Evolutionary conservation across 2,113 vertebrate genomes (phyloP).

Genomic region (Sterrhoptilus dennistouni): DNA sequence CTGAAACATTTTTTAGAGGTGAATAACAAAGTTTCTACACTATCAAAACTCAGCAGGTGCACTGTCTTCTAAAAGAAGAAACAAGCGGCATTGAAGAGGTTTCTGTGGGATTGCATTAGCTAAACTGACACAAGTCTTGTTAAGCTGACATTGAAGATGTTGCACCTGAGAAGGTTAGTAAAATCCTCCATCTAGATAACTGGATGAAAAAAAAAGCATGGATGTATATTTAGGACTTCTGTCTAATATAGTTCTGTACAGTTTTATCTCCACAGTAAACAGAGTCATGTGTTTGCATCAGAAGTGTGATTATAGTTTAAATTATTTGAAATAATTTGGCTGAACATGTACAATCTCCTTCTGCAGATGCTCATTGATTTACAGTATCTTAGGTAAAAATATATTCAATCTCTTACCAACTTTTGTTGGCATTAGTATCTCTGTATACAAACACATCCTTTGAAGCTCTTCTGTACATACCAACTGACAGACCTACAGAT

Average conservation of each 20-base stretch:
- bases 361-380: neutral
- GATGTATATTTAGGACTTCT: neutral
- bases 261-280: neutral
- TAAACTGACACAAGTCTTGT: neutral
- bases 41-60: neutral
- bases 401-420: neutral
- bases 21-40: neutral
- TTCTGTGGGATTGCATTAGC: neutral
- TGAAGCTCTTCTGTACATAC: neutral
- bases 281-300: neutral
- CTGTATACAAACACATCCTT: neutral
- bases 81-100: neutral
- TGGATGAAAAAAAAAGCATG: neutral
- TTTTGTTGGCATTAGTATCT: neutral
- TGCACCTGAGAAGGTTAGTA: neutral
- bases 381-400: neutral
- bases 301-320: neutral
- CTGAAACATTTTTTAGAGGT: neutral
- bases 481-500: neutral
- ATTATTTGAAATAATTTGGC: neutral
- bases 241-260: neutral
- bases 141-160: neutral
- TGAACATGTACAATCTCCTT: neutral
- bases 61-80: neutral
- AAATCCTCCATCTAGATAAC: neutral